These are phyloP conservation scores for Metopia argyrocephala DNA, from an alignment of 2,888 invertebrate genomes.

Conservation along the genomic window DNA sequence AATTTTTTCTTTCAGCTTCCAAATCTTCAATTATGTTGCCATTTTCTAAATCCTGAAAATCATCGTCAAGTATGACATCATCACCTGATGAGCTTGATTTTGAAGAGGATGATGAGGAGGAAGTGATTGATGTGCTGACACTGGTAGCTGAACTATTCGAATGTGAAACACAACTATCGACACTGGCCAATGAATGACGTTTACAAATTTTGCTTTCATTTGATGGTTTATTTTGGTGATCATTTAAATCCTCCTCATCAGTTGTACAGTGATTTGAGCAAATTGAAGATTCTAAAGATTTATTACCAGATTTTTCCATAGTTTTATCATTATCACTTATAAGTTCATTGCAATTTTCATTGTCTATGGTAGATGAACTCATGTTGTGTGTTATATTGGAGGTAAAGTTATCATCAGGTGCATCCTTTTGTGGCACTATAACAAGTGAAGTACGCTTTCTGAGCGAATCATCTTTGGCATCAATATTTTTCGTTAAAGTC, in stretches of 20 bases:
- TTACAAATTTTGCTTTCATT: conserved; percentile 67
- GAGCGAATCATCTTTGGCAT: conserved; percentile 76
- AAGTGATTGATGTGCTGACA: conserved; percentile 62
- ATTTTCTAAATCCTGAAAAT: conserved; percentile 76
- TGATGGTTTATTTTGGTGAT: not conserved
- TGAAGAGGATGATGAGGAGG: conserved; percentile 65
- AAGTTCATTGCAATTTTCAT: conserved; percentile 60
- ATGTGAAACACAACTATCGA: conserved; percentile 76
- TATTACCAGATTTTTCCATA: conserved; percentile 24
- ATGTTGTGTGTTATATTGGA: conserved; percentile 47
- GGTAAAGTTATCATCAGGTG: conserved; percentile 13
- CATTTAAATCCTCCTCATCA: conserved; percentile 59
- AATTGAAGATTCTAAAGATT: conserved; percentile 57
- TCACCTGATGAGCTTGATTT: conserved; percentile 66
- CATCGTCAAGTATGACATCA: conserved; percentile 70
- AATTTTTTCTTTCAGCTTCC: conserved; percentile 67
- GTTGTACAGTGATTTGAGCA: conserved; percentile 56
- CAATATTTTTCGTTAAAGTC: conserved; percentile 77
- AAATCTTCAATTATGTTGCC: conserved; percentile 73
- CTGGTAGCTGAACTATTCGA: conserved; percentile 67
- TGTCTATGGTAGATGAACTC: conserved; percentile 64
- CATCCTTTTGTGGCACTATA: conserved; percentile 74
- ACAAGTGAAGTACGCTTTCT: conserved; percentile 77
- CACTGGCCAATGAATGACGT: conserved; percentile 77
- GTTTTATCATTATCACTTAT: conserved; percentile 35